These are phyloP conservation scores for Mimas tiliae DNA, from an alignment of 2,888 invertebrate genomes.

Conservation along the genomic window DNA sequence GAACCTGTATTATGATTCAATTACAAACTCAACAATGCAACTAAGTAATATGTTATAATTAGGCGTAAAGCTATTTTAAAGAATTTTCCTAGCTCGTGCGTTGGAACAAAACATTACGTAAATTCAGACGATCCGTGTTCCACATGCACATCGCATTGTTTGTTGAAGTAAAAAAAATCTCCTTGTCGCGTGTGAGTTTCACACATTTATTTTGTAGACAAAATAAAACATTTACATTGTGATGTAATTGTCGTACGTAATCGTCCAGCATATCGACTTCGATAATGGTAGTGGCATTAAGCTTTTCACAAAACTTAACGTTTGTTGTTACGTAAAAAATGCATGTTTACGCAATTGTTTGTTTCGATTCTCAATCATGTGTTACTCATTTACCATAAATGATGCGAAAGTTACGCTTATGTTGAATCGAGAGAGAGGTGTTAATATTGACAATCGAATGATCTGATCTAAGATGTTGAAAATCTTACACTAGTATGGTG, in stretches of 20 bases:
- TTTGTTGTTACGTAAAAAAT: background rate
- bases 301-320: constrained; percentile 3
- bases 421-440: background rate
- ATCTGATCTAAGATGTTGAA: background rate
- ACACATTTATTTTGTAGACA: constrained; percentile 9
- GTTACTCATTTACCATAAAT: background rate
- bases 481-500: background rate
- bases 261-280: background rate
- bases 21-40: background rate
- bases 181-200: constrained; percentile 8
- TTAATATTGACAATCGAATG: background rate
- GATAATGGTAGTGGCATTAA: background rate
- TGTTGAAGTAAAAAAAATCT: constrained; percentile 14
- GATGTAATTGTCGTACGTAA: constrained; percentile 16
- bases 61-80: constrained; percentile 40
- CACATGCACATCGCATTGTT: constrained; percentile 43
- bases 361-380: constrained; percentile 1
- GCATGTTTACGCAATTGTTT: background rate
- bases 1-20: constrained; percentile 30
- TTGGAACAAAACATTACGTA: constrained; percentile 54
- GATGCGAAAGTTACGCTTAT: background rate
- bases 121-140: constrained; percentile 56
- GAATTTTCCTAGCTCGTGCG: constrained; percentile 34
- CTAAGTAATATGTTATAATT: constrained; percentile 31
- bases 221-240: constrained; percentile 10